phyloP scores from a whole-genome alignment of 2,797 vertebrate genomes.

The Todus mexicanus region DNA sequence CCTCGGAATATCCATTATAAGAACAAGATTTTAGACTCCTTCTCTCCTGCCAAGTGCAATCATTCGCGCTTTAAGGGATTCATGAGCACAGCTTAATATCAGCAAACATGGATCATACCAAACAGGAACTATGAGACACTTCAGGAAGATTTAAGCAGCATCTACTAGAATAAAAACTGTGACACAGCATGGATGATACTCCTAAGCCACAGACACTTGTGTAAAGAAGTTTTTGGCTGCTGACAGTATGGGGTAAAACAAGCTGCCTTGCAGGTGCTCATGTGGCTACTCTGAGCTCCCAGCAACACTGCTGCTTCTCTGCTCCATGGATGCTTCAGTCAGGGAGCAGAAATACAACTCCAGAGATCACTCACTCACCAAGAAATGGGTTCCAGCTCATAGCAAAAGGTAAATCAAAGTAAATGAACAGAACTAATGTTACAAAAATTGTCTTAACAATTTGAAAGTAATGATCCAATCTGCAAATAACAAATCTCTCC shows the following conservation, averaged over 20 bases:
- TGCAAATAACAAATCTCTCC: neutral
- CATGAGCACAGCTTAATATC: neutral
- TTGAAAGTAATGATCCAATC: neutral
- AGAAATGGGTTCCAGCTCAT: neutral
- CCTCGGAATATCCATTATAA: slow-evolving; percentile 42
- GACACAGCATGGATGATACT: neutral
- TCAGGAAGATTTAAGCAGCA: neutral
- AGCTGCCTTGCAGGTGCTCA: neutral
- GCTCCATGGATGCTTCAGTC: neutral
- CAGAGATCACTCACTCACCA: neutral
- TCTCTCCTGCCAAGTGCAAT: neutral
- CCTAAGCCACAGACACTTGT: neutral
- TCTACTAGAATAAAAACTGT: neutral
- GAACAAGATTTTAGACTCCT: slow-evolving; percentile 9
- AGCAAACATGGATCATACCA: neutral
- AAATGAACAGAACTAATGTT: neutral
- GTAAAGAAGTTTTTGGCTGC: neutral
- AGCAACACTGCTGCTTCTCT: neutral
- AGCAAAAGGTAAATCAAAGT: neutral
- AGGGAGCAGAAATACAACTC: neutral
- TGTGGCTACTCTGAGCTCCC: neutral
- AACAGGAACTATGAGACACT: neutral
- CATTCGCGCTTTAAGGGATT: neutral
- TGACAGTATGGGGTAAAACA: neutral
- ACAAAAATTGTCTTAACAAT: neutral